Percentiles rank a stretch among this genome's conserved stretches.
Conservation (phyloP, 2,888 invertebrate genomes). For the Drosophila koepferae region DNA sequence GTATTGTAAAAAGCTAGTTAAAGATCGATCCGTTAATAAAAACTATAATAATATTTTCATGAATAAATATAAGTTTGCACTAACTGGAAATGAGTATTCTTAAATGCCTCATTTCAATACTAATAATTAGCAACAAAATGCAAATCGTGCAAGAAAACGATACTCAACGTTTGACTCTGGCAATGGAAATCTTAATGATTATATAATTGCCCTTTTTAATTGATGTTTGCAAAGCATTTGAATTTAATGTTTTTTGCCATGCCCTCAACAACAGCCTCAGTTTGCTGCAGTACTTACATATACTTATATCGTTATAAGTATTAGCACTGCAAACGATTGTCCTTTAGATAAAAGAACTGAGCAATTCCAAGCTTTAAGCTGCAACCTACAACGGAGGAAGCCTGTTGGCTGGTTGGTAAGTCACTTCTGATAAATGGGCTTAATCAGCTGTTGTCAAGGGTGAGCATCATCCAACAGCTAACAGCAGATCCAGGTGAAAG, state of each 20-base stretch:
- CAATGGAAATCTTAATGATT: conserved; percentile 68
- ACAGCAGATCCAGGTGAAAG: conserved; percentile 28
- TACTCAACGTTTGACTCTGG: conserved; percentile 36
- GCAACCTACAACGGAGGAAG: conserved; percentile 19
- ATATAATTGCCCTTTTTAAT: neutral
- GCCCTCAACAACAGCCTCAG: neutral
- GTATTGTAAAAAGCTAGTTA: too few relatives aligned
- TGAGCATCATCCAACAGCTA: conserved; percentile 16
- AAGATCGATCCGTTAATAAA: too few relatives aligned
- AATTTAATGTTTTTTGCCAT: neutral
- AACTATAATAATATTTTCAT: too few relatives aligned
- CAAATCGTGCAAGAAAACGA: conserved; percentile 11
- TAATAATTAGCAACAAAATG: too few relatives aligned
- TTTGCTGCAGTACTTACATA: neutral
- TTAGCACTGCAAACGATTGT: conserved; percentile 32
- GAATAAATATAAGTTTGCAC: neutral
- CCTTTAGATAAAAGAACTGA: neutral
- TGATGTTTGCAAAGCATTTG: conserved; percentile 41
- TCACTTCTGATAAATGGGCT: conserved; percentile 59
- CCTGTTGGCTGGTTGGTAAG: conserved; percentile 18
- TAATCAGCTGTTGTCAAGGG: conserved; percentile 66
- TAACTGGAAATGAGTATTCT: neutral
- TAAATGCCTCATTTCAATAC: too few relatives aligned
- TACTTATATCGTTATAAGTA: conserved; percentile 43
- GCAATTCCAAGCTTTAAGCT: conserved; percentile 35